A percentile compares a stretch with the other conserved stretches of the same genome.
These are phyloP conservation scores for Alloscopus bannaensis DNA, from an alignment of 2,888 invertebrate genomes.

Conservation along the genomic window DNA sequence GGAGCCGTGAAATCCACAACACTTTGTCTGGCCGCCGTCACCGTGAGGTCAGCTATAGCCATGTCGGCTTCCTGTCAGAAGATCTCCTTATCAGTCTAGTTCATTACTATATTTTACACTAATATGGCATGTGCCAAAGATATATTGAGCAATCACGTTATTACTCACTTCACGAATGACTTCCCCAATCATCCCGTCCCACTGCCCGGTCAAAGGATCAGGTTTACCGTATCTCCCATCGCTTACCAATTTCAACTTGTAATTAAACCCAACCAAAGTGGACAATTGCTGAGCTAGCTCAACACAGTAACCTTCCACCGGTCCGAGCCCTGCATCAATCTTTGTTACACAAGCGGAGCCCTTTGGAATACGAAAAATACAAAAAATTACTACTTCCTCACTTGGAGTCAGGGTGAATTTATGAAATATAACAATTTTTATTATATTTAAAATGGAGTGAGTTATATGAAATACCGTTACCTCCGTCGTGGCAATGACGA, in stretches of 20 bases:
- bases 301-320: conserved; percentile 70
- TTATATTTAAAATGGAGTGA: not conserved
- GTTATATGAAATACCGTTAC: conserved; percentile 24
- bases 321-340: conserved; percentile 57
- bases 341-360: conserved; percentile 62
- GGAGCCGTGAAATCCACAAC: conserved; percentile 71
- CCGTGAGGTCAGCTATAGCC: conserved; percentile 70
- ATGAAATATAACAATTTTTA: no score
- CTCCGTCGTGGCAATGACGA: conserved; percentile 69
- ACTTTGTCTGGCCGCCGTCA: conserved; percentile 68
- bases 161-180: conserved; percentile 69
- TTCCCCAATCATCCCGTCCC: conserved; percentile 72
- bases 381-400: no score
- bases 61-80: conserved; percentile 71
- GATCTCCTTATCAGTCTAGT: no score
- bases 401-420: no score
- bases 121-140: no score
- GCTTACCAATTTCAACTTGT: conserved; percentile 64
- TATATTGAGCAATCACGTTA: no score
- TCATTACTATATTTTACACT: no score
- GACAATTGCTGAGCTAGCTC: conserved; percentile 68
- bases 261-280: conserved; percentile 68
- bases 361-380: conserved; percentile 19
- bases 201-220: conserved; percentile 67
- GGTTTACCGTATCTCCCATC: conserved; percentile 69